Evolutionary conservation across 2,888 invertebrate genomes (phyloP), one percentile per base, ranked within the genome.

Genomic region (Cheilosia vulpina): DNA sequence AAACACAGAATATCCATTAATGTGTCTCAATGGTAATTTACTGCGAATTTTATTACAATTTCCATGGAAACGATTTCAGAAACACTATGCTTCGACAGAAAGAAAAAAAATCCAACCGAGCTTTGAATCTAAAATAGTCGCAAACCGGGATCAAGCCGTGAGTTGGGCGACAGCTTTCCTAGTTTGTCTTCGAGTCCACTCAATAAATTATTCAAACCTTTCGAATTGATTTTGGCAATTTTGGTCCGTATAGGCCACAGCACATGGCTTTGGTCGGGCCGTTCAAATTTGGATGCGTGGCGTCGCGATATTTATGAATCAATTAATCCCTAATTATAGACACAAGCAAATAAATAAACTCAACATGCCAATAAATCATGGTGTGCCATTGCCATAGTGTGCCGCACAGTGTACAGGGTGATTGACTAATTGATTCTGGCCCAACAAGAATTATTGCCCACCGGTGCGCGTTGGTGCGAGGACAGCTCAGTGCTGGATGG

Each of bases 281-380:
- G 66, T 71, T 80, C 66, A 52, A 80, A 68, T 85, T 85, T 71
- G 72, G 45, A 85, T 85, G 62, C 85, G 68, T 6, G 17, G 72
- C 76, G 85, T 76, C 60, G 76, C 60, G 47, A 76, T 76, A 63
- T 81, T 85, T 85, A 85, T 85, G 85, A 85, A 85, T 85, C 85
- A 77, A 81, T 85, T 85, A 85, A 77, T 72, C 76, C 76, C 85
- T 81, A 85, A 85, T 85, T 80, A 81, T 85, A 81, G 85, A 71
- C 81, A 85, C 85, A 72, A 72, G 72, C 81, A 85, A 81, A 85
- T 85, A 85, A 85, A 85, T 85, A 85, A 77, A 57, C 85, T 63
- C 68, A 72, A 72, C 71, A 43, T 66, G 68, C 47, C 72, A 50
- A 85, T 85, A 76, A 85, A 85, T 85, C 76, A 85, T 63, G 76